Conservation (phyloP, 2,888 invertebrate genomes). For the Apamea monoglypha region DNA sequence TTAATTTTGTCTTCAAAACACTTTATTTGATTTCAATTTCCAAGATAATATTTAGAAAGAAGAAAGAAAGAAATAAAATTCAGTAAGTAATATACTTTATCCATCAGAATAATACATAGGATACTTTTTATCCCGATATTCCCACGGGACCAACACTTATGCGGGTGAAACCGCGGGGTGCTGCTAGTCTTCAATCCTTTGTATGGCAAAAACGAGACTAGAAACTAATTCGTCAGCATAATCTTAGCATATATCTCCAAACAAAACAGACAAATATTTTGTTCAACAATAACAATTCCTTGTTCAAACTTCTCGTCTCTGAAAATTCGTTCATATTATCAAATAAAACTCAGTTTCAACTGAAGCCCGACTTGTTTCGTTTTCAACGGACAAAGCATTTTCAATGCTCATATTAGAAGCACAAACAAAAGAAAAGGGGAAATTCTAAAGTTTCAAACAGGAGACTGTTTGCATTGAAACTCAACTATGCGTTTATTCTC, state of each 20-base stretch:
- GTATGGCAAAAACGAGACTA: background rate
- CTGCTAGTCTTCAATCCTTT: background rate
- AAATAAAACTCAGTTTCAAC: slow-evolving; percentile 52
- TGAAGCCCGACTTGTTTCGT: slow-evolving; percentile 47
- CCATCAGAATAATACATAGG: too few relatives aligned
- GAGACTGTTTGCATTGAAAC: slow-evolving; percentile 27
- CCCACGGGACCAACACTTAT: too few relatives aligned
- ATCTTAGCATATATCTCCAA: background rate
- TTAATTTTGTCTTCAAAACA: background rate
- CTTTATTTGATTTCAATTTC: too few relatives aligned
- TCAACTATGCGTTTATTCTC: slow-evolving; percentile 57
- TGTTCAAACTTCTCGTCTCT: slow-evolving; percentile 16
- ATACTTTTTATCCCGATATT: too few relatives aligned
- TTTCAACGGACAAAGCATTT: slow-evolving; percentile 54
- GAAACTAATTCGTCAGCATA: slow-evolving; percentile 1
- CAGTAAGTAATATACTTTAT: too few relatives aligned
- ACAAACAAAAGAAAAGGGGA: slow-evolving; percentile 52
- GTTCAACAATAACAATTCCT: slow-evolving; percentile 12
- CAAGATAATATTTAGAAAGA: too few relatives aligned
- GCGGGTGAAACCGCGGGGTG: too few relatives aligned
- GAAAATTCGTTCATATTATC: slow-evolving; percentile 45
- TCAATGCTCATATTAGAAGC: slow-evolving; percentile 45
- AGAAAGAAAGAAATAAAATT: too few relatives aligned
- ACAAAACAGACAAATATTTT: slow-evolving; percentile 29
- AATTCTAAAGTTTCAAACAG: slow-evolving; percentile 52